Evolutionary conservation across 2,888 invertebrate genomes (phyloP).

Genomic region (Folsomia manolachei): DNA sequence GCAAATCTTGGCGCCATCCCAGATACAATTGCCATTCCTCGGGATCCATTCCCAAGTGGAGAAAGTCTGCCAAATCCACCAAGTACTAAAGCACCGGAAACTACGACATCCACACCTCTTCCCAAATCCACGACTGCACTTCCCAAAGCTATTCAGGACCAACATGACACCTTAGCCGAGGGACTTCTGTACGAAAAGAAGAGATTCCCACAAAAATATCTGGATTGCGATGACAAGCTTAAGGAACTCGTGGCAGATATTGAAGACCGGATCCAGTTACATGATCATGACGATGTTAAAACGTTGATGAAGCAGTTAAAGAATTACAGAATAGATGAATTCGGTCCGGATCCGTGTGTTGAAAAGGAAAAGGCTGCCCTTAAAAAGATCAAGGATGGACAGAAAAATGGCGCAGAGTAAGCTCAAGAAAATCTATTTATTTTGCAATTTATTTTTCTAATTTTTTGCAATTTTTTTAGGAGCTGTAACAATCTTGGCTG

Average conservation of each 20-base stretch:
- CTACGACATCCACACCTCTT: neutral
- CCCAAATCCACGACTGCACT: too few species aligned
- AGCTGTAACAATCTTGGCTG: too few species aligned
- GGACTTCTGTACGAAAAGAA: neutral
- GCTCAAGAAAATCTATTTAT: too few species aligned
- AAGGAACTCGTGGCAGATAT: neutral
- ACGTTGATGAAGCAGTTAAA: neutral
- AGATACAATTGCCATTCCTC: too few species aligned
- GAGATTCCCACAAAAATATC: neutral
- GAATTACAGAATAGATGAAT: neutral
- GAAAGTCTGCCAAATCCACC: too few species aligned
- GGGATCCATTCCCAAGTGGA: too few species aligned
- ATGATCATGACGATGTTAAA: conserved; percentile 1
- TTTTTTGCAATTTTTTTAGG: too few species aligned
- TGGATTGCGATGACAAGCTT: neutral
- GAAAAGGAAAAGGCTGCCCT: neutral
- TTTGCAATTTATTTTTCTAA: too few species aligned
- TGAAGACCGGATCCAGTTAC: neutral
- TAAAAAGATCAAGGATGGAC: neutral
- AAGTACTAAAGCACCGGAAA: too few species aligned
- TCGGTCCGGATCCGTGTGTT: neutral
- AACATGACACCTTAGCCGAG: neutral
- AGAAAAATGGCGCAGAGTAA: too few species aligned
- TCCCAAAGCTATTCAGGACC: too few species aligned
- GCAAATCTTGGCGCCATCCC: too few species aligned